Base-by-base conservation (phyloP, 2,113 vertebrate species). In the Oceanites oceanicus region DNA sequence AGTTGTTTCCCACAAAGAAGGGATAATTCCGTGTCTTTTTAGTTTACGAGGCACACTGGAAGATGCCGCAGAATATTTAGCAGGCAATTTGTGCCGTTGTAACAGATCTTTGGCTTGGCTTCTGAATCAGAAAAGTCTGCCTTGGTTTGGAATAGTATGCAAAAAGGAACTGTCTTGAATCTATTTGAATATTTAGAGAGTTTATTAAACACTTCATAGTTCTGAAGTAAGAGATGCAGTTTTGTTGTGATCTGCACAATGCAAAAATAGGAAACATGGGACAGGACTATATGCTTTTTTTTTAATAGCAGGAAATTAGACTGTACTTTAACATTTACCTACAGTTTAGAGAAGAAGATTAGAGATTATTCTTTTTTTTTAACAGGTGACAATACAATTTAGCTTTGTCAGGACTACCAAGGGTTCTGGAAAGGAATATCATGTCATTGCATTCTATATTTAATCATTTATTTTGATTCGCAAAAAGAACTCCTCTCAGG, bases 401-500 rank as follows among this genome's bases (percentile, higher is more conserved):
- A 49, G 36, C 40, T 94, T 92, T 2, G 7, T 91, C 68, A 87
- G 25, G 34, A 79, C 62, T 47, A 89, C 22, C 30, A 85, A 62
- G 6, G 10, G 26, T 50, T 96, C 67, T 83, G 72, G 75, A 86
- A 96, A 96, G 38, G 42, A 82, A 56, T 65, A 70, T 40, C 40
- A 90, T 1, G 0, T 62, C 36, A 44, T 26, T 92, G 32, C 63
- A 86, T 83, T 92, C 82, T 93, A 91, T 86, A 70, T 90, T 95
- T 95, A 88, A 88, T 74, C 0, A 88, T 80, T 86, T 88, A 94
- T 96, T 96, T 88, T 92, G 55, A 92, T 83, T 90, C 65, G 84
- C 67, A 77, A 73, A 92, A 88, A 92, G 85, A 94, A 86, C 79
- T 77, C 73, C 49, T 92, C 94, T 95, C 92, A 90, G 92, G 93